Percentiles rank a stretch among this genome's conserved stretches.
Conservation (phyloP, 1,140 invertebrate genomes). For the Oreohelix idahoensis region DNA sequence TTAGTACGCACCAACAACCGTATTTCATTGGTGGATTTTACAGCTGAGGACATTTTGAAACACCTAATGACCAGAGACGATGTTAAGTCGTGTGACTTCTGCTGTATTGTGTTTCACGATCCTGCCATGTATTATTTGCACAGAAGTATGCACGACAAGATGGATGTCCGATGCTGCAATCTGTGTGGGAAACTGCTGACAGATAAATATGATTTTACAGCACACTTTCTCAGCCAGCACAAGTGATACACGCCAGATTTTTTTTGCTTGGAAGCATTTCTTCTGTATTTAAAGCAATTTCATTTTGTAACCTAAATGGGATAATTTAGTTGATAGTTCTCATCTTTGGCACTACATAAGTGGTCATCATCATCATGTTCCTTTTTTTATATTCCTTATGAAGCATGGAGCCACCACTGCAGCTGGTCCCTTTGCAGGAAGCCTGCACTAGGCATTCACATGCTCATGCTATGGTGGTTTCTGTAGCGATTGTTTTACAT, state of each 20-base stretch:
- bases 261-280: background rate
- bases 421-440: too few relatives aligned
- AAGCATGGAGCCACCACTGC: too few relatives aligned
- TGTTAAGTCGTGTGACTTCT: constrained; percentile 59
- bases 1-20: constrained; percentile 48
- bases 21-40: constrained; percentile 56
- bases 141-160: constrained; percentile 63
- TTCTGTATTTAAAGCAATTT: background rate
- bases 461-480: too few relatives aligned
- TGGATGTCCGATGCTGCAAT: constrained; percentile 62
- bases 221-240: constrained; percentile 59
- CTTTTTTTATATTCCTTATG: too few relatives aligned
- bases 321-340: background rate
- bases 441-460: too few relatives aligned
- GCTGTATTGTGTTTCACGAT: constrained; percentile 61
- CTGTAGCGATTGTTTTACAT: too few relatives aligned
- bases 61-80: constrained; percentile 62
- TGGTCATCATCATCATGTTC: too few relatives aligned
- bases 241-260: constrained; percentile 39
- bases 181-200: constrained; percentile 56
- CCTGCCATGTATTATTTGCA: constrained; percentile 64
- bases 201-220: constrained; percentile 62
- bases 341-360: too few relatives aligned
- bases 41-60: constrained; percentile 52
- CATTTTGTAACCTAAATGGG: background rate